phyloP scores from a whole-genome alignment of 1,140 invertebrate genomes.

The Trinorchestia longiramus region DNA sequence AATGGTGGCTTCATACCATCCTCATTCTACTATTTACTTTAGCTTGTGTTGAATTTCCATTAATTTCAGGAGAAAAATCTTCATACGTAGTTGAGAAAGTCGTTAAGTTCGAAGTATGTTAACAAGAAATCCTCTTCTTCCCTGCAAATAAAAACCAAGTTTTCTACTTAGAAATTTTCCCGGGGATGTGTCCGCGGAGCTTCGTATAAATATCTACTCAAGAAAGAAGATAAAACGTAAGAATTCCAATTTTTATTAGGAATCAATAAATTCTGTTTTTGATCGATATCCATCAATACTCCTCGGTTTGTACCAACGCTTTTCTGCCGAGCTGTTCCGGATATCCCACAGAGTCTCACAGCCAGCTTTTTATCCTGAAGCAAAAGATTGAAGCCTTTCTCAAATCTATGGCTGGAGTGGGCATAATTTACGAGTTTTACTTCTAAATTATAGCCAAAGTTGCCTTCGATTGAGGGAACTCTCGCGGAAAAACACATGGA shows the following conservation, averaged over 20 bases:
- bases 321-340: background rate
- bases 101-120: too few relatives aligned
- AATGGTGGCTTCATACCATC: too few relatives aligned
- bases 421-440: slow-evolving; percentile 46
- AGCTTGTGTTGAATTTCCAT: too few relatives aligned
- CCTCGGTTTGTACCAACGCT: background rate
- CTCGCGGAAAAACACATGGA: background rate
- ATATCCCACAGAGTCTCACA: background rate
- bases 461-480: slow-evolving; percentile 17
- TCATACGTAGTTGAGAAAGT: too few relatives aligned
- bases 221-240: background rate
- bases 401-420: slow-evolving; percentile 47
- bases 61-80: too few relatives aligned
- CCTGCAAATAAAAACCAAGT: too few relatives aligned
- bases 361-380: background rate
- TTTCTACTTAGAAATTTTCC: too few relatives aligned
- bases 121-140: too few relatives aligned
- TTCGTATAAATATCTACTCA: too few relatives aligned
- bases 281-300: background rate
- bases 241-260: background rate
- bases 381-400: slow-evolving; percentile 32
- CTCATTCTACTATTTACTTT: too few relatives aligned
- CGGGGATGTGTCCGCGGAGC: too few relatives aligned
- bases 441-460: slow-evolving; percentile 31
- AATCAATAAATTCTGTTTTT: background rate